Evolutionary conservation across 2,113 vertebrate species (phyloP).

Genomic region (Lepisosteus osseus): DNA sequence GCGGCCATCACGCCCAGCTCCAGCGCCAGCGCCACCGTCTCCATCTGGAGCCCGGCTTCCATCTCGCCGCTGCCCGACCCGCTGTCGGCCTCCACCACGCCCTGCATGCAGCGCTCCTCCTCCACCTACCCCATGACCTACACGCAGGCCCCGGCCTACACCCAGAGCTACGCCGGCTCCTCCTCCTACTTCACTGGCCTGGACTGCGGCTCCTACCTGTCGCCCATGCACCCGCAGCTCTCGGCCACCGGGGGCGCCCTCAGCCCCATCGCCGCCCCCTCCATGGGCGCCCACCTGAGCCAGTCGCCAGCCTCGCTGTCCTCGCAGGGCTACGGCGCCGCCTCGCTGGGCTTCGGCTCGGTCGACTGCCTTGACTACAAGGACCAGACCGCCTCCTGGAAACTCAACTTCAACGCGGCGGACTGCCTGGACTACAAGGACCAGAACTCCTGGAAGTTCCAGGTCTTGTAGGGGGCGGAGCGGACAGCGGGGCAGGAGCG

Average conservation of each 20-base stretch:
- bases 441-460: constrained; percentile 87
- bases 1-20: constrained; percentile 67
- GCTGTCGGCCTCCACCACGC: constrained; percentile 56
- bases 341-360: constrained; percentile 71
- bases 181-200: constrained; percentile 79
- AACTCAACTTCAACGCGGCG: constrained; percentile 77
- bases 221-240: constrained; percentile 82
- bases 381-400: constrained; percentile 75
- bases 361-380: constrained; percentile 86
- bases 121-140: constrained; percentile 74
- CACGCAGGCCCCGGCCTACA: constrained; percentile 72
- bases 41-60: constrained; percentile 83
- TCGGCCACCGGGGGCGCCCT: constrained; percentile 71
- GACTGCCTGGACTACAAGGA: constrained; percentile 89
- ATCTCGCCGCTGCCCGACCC: constrained; percentile 79
- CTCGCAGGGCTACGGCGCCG: constrained; percentile 72
- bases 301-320: constrained; percentile 74
- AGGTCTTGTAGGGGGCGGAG: constrained; percentile 71
- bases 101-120: constrained; percentile 74
- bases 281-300: constrained; percentile 73
- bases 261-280: constrained; percentile 73
- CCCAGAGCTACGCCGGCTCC: constrained; percentile 70
- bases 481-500: background rate
- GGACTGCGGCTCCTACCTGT: constrained; percentile 82
- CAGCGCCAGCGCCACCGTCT: constrained; percentile 71